Percentiles rank a stretch among this genome's conserved stretches.
Conservation (phyloP, 2,888 invertebrate species). For the Brachypterus glaber region DNA sequence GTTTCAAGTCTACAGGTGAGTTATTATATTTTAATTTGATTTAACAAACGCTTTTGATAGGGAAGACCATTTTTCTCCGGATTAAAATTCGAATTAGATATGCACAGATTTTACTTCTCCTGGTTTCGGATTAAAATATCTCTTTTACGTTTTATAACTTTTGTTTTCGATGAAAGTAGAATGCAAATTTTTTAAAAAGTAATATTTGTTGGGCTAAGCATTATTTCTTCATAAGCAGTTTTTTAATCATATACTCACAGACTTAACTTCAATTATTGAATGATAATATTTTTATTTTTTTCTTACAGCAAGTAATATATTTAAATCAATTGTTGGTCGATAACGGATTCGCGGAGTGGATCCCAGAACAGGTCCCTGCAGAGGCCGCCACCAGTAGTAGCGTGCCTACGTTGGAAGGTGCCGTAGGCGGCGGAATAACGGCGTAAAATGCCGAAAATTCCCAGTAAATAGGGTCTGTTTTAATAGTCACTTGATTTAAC, state of each 20-base stretch:
- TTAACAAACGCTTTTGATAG: too few relatives aligned
- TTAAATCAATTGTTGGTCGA: slow-evolving; percentile 81
- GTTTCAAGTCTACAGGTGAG: slow-evolving; percentile 62
- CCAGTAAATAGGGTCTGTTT: slow-evolving; percentile 9
- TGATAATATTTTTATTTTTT: too few relatives aligned
- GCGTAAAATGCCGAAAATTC: slow-evolving; percentile 10
- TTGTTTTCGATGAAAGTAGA: too few relatives aligned
- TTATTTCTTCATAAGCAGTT: not conserved
- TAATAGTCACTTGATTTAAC: slow-evolving; percentile 27
- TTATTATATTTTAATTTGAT: too few relatives aligned
- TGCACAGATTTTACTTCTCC: too few relatives aligned
- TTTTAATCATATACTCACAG: slow-evolving; percentile 24
- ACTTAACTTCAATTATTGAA: slow-evolving; percentile 22
- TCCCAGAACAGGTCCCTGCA: slow-evolving; percentile 28
- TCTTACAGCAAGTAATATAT: slow-evolving; percentile 65
- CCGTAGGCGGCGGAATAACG: slow-evolving; percentile 16
- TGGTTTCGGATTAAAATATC: too few relatives aligned
- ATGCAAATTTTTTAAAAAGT: too few relatives aligned
- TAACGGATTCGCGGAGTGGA: slow-evolving; percentile 72
- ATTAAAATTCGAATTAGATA: too few relatives aligned
- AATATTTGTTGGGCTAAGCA: slow-evolving; percentile 9
- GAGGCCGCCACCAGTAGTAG: not conserved
- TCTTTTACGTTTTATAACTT: too few relatives aligned
- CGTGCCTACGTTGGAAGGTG: slow-evolving; percentile 12
- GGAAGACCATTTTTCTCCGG: too few relatives aligned